Percentiles rank a stretch among this genome's conserved stretches.
phyloP scores from a whole-genome alignment of 2,888 invertebrate genomes.

The Drosophila tripunctata region DNA sequence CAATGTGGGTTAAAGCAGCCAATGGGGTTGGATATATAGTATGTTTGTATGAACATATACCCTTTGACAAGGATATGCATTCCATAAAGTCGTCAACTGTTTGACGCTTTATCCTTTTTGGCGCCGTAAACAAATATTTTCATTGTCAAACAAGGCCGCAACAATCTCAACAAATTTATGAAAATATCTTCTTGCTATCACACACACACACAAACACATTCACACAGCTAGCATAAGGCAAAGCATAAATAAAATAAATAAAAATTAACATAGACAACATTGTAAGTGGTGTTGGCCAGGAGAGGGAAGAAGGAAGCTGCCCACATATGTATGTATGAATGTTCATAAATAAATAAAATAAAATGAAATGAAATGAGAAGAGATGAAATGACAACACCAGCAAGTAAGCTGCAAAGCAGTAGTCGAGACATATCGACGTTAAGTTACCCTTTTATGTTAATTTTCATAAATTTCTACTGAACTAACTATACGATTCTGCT shows the following conservation, averaged over 20 bases:
- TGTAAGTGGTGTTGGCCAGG: not conserved
- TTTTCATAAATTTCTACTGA: too few relatives aligned
- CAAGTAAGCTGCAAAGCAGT: not conserved
- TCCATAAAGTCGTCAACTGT: constrained; percentile 4
- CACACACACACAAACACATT: not conserved
- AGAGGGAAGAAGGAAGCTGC: not conserved
- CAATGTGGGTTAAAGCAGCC: too few relatives aligned
- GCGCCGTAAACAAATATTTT: constrained; percentile 58
- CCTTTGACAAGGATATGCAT: not conserved
- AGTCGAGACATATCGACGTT: not conserved
- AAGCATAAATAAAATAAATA: constrained; percentile 74
- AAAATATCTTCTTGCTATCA: constrained; percentile 30
- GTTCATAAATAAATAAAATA: constrained; percentile 47
- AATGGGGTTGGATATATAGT: not conserved
- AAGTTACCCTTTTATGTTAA: not conserved
- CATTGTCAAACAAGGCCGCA: constrained; percentile 48
- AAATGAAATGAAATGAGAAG: constrained; percentile 32
- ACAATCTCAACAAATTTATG: constrained; percentile 49
- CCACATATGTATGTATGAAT: constrained; percentile 21
- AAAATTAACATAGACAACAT: constrained; percentile 75
- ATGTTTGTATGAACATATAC: too few relatives aligned
- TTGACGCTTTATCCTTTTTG: constrained; percentile 20
- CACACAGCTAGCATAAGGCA: constrained; percentile 17
- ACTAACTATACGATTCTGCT: too few relatives aligned
- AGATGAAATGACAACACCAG: constrained; percentile 24